Conservation (phyloP, 2,888 invertebrate species). For the Anodontia alba region DNA sequence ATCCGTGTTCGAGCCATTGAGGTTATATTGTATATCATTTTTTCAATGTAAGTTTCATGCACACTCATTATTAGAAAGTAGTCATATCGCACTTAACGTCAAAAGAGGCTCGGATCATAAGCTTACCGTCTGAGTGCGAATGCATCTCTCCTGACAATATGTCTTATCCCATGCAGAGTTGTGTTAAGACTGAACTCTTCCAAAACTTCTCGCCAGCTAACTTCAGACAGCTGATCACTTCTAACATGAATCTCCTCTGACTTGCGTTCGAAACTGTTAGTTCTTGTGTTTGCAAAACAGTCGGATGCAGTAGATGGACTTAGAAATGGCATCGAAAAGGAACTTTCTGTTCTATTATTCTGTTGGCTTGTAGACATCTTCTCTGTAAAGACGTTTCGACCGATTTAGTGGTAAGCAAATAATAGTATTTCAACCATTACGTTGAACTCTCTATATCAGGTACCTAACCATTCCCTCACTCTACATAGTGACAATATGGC, state of each 20-base stretch:
- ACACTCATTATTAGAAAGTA: no score
- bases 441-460: no score
- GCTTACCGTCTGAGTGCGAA: constrained; percentile 51
- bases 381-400: neutral
- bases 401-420: no score
- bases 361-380: neutral
- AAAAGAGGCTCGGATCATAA: no score
- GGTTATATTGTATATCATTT: no score
- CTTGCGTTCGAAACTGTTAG: neutral
- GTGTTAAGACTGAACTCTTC: constrained; percentile 67
- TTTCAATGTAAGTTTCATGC: no score
- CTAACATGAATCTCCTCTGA: neutral
- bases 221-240: neutral
- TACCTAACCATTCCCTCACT: no score
- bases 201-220: constrained; percentile 37
- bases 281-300: neutral
- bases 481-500: no score
- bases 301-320: neutral
- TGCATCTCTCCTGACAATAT: constrained; percentile 60
- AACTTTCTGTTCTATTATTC: neutral
- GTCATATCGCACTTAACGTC: no score
- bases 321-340: neutral
- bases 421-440: no score
- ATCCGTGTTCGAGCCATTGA: no score
- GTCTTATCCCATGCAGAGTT: constrained; percentile 72